These are phyloP conservation scores for Trachelus tabidus DNA, from an alignment of 2,888 invertebrate genomes.

Conservation along the genomic window DNA sequence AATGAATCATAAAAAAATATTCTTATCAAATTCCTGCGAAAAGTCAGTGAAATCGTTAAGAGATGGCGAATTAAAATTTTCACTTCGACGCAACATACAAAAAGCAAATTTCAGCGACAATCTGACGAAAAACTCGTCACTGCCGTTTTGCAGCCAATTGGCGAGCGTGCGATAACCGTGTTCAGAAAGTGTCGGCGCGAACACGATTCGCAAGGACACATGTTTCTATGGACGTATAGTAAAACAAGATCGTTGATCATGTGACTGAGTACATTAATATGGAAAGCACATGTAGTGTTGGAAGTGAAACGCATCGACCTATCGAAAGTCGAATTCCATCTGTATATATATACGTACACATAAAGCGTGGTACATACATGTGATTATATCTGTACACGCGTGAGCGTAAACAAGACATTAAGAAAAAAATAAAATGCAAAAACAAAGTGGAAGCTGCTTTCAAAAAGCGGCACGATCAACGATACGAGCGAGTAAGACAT, in stretches of 20 bases:
- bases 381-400: too few relatives aligned
- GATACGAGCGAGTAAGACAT: too few relatives aligned
- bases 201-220: background rate
- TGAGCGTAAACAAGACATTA: too few relatives aligned
- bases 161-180: background rate
- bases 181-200: background rate
- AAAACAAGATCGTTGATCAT: background rate
- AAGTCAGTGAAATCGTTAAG: too few relatives aligned
- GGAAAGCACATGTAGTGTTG: background rate
- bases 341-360: background rate
- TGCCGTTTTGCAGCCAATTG: background rate
- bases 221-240: background rate
- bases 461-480: too few relatives aligned
- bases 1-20: too few relatives aligned
- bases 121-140: background rate
- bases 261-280: background rate
- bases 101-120: background rate
- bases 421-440: too few relatives aligned
- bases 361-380: too few relatives aligned
- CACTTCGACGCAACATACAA: background rate
- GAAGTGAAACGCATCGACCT: constrained; percentile 1
- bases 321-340: background rate
- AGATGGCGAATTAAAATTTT: background rate
- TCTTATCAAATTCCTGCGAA: too few relatives aligned
- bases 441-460: too few relatives aligned